phyloP scores from a whole-genome alignment of 2,797 vertebrate genomes.

The Schizopygopsis pylzovi region DNA sequence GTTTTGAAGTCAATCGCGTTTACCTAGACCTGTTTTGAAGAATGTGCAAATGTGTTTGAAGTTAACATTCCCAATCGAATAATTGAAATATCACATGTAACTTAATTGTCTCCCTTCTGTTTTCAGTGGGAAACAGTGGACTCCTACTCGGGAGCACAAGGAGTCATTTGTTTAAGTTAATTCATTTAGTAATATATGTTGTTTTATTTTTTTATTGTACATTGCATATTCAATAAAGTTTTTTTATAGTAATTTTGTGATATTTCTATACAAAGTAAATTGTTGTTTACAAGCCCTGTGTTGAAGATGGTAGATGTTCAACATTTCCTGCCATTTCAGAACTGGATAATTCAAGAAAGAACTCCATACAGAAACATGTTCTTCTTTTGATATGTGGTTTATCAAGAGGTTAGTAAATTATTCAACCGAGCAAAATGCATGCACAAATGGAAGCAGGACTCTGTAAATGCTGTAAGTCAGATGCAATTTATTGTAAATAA shows the following conservation, averaged over 20 bases:
- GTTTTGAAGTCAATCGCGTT: neutral
- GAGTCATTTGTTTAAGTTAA: constrained; percentile 2
- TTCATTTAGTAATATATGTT: neutral
- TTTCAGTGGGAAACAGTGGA: constrained; percentile 6
- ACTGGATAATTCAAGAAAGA: too few species aligned
- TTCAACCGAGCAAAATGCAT: too few species aligned
- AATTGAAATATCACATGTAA: neutral
- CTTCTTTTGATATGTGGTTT: too few species aligned
- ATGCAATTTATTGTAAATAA: too few species aligned
- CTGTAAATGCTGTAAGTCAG: too few species aligned
- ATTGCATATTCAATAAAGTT: neutral
- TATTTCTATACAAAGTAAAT: constrained; percentile 4
- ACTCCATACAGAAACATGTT: too few species aligned
- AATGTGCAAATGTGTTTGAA: constrained; percentile 1
- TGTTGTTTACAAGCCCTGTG: constrained; percentile 4
- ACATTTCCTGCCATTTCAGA: too few species aligned
- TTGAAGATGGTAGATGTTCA: too few species aligned
- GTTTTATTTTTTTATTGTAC: neutral
- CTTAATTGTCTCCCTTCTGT: neutral
- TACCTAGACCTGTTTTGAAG: neutral
- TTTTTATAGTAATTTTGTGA: neutral
- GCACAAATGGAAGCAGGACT: too few species aligned
- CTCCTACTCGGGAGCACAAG: constrained; percentile 8
- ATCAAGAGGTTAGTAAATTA: too few species aligned
- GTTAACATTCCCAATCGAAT: neutral